Percentiles rank a stretch among this genome's conserved stretches.
Evolutionary conservation across 2,888 invertebrate genomes (phyloP).

Genomic region (Polymixis flavicincta): DNA sequence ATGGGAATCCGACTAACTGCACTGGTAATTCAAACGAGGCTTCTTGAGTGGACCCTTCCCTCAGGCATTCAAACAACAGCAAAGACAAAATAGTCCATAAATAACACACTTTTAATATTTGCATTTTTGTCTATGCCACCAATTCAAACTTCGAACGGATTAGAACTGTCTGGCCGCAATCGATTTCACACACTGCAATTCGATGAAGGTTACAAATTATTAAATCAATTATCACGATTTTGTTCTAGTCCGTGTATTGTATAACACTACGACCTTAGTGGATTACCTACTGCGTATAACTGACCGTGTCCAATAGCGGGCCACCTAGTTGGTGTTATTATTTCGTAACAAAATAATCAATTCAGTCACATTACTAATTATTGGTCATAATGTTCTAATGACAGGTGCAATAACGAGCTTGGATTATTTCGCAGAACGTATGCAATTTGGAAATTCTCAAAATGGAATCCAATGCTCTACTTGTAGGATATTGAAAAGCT

Average conservation of each 20-base stretch:
- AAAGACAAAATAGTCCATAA: conserved; percentile 79
- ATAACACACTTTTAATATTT: conserved; percentile 81
- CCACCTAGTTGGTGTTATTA: conserved; percentile 70
- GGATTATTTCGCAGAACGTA: conserved; percentile 42
- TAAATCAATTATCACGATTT: conserved; percentile 50
- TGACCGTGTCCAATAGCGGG: conserved; percentile 77
- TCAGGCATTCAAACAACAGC: conserved; percentile 80
- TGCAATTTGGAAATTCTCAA: neutral
- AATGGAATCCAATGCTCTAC: conserved; percentile 10
- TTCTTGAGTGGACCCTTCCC: conserved; percentile 79
- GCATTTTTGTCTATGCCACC: conserved; percentile 73
- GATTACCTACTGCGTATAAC: conserved; percentile 78
- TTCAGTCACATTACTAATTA: conserved; percentile 78
- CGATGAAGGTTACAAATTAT: conserved; percentile 34
- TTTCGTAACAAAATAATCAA: conserved; percentile 82
- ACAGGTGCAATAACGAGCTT: conserved; percentile 33
- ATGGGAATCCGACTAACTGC: conserved; percentile 96
- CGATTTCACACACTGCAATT: conserved; percentile 50
- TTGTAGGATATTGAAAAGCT: conserved; percentile 15
- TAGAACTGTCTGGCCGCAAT: conserved; percentile 29
- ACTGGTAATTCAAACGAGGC: conserved; percentile 92
- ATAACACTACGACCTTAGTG: conserved; percentile 81
- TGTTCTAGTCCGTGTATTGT: conserved; percentile 58
- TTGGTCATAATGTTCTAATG: conserved; percentile 57
- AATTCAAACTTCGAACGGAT: conserved; percentile 32